These are phyloP conservation scores for Pararge aegeria DNA, from an alignment of 1,140 invertebrate species.

Conservation along the genomic window DNA sequence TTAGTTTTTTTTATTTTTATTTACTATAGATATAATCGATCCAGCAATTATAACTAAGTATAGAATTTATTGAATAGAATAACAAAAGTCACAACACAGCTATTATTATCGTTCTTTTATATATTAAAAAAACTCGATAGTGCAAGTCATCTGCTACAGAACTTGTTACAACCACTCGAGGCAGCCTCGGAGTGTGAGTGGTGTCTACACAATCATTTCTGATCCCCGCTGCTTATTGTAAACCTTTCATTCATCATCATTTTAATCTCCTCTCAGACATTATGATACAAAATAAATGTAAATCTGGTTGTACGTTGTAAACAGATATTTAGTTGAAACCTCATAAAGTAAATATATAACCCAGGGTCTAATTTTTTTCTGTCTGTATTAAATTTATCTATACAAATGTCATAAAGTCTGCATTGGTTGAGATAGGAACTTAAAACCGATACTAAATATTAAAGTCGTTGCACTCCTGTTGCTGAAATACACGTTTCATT, in stretches of 20 bases:
- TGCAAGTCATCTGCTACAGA: conserved; percentile 10
- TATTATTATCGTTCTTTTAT: not conserved
- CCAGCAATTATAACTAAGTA: no score
- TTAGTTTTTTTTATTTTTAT: no score
- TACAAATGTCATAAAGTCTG: no score
- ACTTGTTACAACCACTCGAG: not conserved
- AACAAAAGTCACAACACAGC: not conserved
- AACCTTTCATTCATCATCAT: not conserved
- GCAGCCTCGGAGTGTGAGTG: not conserved
- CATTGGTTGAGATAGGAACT: no score
- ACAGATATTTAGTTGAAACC: not conserved
- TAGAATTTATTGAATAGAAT: not conserved
- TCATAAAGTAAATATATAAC: no score
- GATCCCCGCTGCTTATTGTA: not conserved
- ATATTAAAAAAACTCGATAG: conserved; percentile 3
- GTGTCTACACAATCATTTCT: not conserved
- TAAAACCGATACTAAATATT: no score
- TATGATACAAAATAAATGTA: not conserved
- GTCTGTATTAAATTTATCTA: no score
- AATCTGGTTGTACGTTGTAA: not conserved
- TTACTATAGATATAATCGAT: no score
- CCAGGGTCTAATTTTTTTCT: no score
- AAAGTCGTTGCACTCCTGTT: no score
- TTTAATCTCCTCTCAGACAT: not conserved
- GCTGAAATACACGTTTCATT: no score